Base-by-base conservation (phyloP, 2,797 vertebrate genomes). In the Eulemur mongoz region DNA sequence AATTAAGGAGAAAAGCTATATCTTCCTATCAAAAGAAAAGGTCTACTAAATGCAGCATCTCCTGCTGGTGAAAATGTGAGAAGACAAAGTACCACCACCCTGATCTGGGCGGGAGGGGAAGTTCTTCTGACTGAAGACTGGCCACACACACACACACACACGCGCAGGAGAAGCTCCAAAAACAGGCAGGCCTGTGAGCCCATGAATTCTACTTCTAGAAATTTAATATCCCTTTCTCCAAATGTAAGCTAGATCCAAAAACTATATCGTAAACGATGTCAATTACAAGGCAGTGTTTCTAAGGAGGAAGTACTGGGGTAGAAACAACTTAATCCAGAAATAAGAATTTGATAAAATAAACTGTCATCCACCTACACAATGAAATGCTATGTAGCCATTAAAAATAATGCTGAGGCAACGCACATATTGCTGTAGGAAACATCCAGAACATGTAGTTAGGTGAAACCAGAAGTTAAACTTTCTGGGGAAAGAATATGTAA, bases 111-210 rank as follows among this genome's bases (percentile, higher is more conserved):
- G 15, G 23, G n/a, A 54, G 54, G 0, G 32, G 45, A 35, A 27
- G 50, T 14, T 50, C 4, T 17, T n/a, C 40, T 20, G 81, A 18
- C 65, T 23, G 52, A 54, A 79, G 82, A 7, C 0, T 8, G 18
- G 8, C 38, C 4, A 43, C 0, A 22, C 13, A 0, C 35, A 14
- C 0, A 1, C 1, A 6, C 10, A 22, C 13, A 0, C 35, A 14
- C 0, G 1, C 1, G 4, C 10, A 25, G 35, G 0, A 12, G 45
- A 61, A 7, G 15, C 25, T 35, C 76, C n/a, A 35, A 10, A 82
- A 12, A 20, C 1, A 22, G 30, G 10, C 3, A 8, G 2, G 25
- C 27, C 40, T 7, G 25, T n/a, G 10, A 8, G 30, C 6, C 32
- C 23, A 6, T 6, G 30, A 43, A 15, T 30, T 32, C 50, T n/a